phyloP scores from a whole-genome alignment of 2,113 vertebrate genomes.

The Corythornis cristatus region DNA sequence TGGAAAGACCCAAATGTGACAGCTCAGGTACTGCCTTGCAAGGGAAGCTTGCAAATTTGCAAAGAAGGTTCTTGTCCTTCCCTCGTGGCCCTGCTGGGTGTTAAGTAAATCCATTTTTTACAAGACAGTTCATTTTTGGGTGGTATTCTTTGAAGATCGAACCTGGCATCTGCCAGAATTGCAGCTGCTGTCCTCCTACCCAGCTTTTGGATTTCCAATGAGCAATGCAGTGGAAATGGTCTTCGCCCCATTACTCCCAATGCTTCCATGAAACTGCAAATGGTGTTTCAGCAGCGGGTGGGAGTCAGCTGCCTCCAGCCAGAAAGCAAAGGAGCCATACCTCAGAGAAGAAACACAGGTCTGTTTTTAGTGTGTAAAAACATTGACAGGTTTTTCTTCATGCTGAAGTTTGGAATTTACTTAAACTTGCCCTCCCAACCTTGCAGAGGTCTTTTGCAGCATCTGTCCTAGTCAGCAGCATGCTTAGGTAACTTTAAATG shows the following conservation, averaged over 20 bases:
- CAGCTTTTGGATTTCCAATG: conserved; percentile 23
- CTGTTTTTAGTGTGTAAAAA: background rate
- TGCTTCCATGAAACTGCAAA: conserved; percentile 64
- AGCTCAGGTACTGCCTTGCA: conserved; percentile 31
- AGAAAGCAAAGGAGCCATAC: background rate
- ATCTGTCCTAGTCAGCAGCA: background rate
- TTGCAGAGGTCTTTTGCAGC: background rate
- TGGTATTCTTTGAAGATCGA: conserved; percentile 35
- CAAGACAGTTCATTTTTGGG: background rate
- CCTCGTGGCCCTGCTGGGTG: background rate
- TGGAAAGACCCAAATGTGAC: conserved; percentile 56
- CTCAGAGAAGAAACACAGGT: background rate
- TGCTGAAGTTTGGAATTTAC: conserved; percentile 15
- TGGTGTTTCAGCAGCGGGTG: conserved; percentile 49
- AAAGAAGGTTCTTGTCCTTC: conserved; percentile 45
- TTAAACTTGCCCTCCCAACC: background rate
- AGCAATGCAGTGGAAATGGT: conserved; percentile 39
- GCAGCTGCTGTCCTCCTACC: conserved; percentile 35
- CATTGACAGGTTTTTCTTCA: background rate
- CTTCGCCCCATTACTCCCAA: conserved; percentile 54
- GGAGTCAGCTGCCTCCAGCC: conserved; percentile 42
- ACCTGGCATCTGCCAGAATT: conserved; percentile 47
- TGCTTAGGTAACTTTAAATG: conserved; percentile 5
- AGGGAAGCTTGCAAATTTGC: conserved; percentile 18
- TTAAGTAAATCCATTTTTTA: conserved; percentile 40